Evolutionary conservation across 2,797 vertebrate genomes (phyloP), one percentile per base, ranked within the genome.

Genomic region (Mastacembelus armatus): DNA sequence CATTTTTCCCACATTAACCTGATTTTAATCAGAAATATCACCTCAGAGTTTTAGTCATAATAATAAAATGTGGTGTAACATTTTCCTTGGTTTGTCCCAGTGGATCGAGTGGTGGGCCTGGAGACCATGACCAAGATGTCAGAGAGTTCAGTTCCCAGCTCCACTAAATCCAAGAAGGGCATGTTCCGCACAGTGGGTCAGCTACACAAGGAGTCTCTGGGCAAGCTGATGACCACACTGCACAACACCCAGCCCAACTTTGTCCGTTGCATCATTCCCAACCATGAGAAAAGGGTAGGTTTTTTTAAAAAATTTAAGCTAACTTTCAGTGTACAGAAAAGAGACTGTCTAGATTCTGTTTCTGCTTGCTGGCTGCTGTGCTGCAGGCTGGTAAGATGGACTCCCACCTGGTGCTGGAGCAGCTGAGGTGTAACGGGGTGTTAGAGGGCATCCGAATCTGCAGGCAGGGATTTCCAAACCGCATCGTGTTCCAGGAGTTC

Each of bases 111-210:
- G 4, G 98, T 99, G 67, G 96, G 97, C 33, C 88, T 99, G 85
- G 96, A 99, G 62, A 97, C 97, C 72, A 95, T 99, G 79, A 95
- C 95, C 67, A 98, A 98, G 92, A 98, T 98, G 97, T 96, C 95
- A 0, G 95, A 99, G 85, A 98, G 96, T 66, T 95, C 95, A 0
- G 89, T 85, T 15, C 96, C 95, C 33, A 95, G 93, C 0, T 78
- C 95, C 71, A 96, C 96, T 39, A 98, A 97, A 81, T 97, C 97
- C 84, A 99, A 99, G 92, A 99, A 99, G 91, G 98, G 98, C 10
- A 99, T 99, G 97, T 99, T 99, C 48, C 96, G 97, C 4, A 98
- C 97, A 0, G 97, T 99, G 10, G 97, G 97, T 1, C 98, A 99
- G 27, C 94, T 99, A 43, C 98, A 99, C 91, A 99, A 99, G 76